phyloP scores from a whole-genome alignment of 2,888 invertebrate genomes.

The Chrysotoxum bicinctum region DNA sequence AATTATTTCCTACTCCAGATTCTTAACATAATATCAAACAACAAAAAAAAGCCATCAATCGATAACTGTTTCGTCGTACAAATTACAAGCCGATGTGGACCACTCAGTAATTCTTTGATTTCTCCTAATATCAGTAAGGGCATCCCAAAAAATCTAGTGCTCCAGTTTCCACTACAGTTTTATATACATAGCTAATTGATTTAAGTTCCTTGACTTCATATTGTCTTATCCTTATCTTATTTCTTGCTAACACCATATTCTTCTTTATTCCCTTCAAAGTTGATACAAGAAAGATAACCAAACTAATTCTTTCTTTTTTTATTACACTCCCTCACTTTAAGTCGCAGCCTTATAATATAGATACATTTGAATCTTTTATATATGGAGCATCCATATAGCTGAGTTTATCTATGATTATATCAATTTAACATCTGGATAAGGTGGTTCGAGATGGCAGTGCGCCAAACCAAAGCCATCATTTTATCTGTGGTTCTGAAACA shows the following conservation, averaged over 20 bases:
- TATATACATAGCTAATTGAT: constrained; percentile 1
- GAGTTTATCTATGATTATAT: constrained; percentile 49
- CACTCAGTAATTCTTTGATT: background rate
- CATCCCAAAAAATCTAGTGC: background rate
- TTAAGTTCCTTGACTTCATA: background rate
- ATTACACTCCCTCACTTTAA: constrained; percentile 20
- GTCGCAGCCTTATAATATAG: constrained; percentile 23
- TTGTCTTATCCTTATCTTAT: background rate
- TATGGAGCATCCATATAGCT: background rate
- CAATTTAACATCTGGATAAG: constrained; percentile 59
- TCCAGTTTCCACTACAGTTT: background rate
- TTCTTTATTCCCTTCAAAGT: constrained; percentile 1
- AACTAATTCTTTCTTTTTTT: constrained; percentile 31
- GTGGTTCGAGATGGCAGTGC: constrained; percentile 52
- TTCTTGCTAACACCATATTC: constrained; percentile 14
- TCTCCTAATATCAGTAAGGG: background rate
- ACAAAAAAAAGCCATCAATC: too few species aligned
- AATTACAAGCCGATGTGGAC: background rate
- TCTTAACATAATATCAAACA: too few species aligned
- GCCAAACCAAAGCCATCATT: constrained; percentile 50
- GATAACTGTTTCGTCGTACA: too few species aligned
- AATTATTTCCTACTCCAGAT: too few species aligned
- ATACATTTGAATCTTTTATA: constrained; percentile 5
- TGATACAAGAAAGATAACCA: constrained; percentile 26
- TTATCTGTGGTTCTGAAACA: constrained; percentile 5